phyloP scores from a whole-genome alignment of 2,888 invertebrate genomes.

The Caenorhabditis japonica region DNA sequence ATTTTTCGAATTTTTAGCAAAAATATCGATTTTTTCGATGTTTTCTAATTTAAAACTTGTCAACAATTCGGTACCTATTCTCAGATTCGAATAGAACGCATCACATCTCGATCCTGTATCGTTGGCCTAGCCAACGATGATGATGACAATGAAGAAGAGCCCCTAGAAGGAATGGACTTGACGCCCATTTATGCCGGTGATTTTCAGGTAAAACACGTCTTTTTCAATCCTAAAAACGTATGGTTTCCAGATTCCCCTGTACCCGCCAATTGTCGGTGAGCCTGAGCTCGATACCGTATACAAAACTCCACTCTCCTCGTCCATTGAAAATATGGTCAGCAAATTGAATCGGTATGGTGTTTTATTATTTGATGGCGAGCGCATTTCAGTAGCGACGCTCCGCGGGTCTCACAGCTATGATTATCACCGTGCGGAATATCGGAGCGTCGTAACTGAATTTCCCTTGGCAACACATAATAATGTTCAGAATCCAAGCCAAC shows the following conservation, averaged over 20 bases:
- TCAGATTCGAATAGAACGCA: conserved; percentile 48
- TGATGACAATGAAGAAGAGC: conserved; percentile 12
- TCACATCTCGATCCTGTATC: conserved; percentile 31
- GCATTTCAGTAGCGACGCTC: not conserved
- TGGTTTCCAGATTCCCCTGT: conserved; percentile 33
- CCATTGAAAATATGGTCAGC: conserved; percentile 30
- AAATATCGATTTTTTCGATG: too few relatives aligned
- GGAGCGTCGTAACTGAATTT: not conserved
- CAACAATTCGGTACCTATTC: not conserved
- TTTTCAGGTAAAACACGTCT: conserved; percentile 1
- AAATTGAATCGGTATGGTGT: conserved; percentile 32
- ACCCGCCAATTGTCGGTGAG: conserved; percentile 18
- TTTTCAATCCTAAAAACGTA: not conserved
- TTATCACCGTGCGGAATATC: too few relatives aligned
- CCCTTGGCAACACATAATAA: too few relatives aligned
- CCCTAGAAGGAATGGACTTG: conserved; percentile 2
- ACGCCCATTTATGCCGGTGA: conserved; percentile 32
- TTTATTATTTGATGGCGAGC: not conserved
- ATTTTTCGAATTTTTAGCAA: too few relatives aligned
- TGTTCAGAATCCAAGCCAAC: conserved; percentile 89
- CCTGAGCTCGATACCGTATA: conserved; percentile 37
- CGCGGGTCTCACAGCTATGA: too few relatives aligned
- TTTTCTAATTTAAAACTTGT: too few relatives aligned
- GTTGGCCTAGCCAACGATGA: conserved; percentile 22
- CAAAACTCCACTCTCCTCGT: conserved; percentile 19